These are phyloP conservation scores for Siderastrea radians DNA, from an alignment of 92 coral and sea anemone genomes.

Conservation along the genomic window DNA sequence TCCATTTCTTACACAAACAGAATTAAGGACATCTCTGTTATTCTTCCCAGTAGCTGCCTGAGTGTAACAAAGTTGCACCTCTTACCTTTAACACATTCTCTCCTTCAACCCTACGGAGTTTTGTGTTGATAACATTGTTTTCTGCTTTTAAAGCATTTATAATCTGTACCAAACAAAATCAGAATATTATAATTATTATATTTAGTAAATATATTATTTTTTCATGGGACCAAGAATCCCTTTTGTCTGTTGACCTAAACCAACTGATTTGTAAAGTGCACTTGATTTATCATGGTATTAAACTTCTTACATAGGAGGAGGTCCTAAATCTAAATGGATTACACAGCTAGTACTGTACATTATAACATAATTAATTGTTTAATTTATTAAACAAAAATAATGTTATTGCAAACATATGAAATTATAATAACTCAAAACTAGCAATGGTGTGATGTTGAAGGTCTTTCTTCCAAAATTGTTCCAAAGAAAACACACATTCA, in stretches of 20 bases:
- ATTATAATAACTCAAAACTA: background rate
- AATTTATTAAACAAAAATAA: background rate
- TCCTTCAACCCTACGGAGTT: conserved; percentile 87
- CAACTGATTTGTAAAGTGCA: too few relatives aligned
- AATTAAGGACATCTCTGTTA: too few relatives aligned
- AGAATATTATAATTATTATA: background rate
- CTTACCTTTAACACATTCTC: conserved; percentile 93
- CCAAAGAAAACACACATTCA: too few relatives aligned
- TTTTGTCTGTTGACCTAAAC: too few relatives aligned
- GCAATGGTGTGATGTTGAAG: too few relatives aligned
- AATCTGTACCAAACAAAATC: conserved; percentile 48
- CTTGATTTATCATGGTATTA: too few relatives aligned
- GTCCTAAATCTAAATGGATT: too few relatives aligned
- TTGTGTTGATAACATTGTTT: conserved; percentile 87
- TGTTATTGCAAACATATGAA: background rate
- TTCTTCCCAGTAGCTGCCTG: background rate
- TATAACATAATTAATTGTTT: too few relatives aligned
- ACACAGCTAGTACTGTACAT: too few relatives aligned
- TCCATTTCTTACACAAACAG: too few relatives aligned
- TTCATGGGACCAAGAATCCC: background rate
- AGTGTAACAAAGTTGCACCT: background rate
- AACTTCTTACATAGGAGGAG: too few relatives aligned
- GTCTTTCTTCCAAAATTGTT: too few relatives aligned
- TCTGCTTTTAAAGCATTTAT: conserved; percentile 92
- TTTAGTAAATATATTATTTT: background rate